Percentiles rank a stretch among this genome's conserved stretches.
Evolutionary conservation across 1,140 invertebrate genomes (phyloP).

Genomic region (Elysia chlorotica): DNA sequence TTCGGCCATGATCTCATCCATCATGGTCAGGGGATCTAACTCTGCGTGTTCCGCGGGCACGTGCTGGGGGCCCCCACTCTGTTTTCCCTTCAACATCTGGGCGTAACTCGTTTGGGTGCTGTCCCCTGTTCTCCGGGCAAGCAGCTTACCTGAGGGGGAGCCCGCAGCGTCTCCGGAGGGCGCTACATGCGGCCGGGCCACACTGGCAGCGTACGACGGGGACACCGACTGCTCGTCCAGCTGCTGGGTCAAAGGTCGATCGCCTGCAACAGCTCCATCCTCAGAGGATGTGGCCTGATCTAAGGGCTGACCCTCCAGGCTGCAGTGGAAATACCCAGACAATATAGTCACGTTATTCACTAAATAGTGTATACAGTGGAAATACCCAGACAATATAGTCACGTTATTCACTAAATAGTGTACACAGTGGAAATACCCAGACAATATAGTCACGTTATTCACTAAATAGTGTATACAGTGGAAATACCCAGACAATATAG

Average conservation of each 20-base stretch:
- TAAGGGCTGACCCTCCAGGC: conserved; percentile 48
- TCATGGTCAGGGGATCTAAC: conserved; percentile 30
- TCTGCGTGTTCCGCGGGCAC: conserved; percentile 36
- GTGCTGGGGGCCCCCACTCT: conserved; percentile 27
- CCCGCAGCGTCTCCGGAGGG: conserved; percentile 17
- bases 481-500: too few relatives aligned
- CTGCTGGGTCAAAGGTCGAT: conserved; percentile 25
- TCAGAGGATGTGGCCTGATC: conserved; percentile 27
- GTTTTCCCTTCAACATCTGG: conserved; percentile 42
- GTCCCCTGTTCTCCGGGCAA: conserved; percentile 17
- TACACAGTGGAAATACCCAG: too few relatives aligned
- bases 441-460: too few relatives aligned
- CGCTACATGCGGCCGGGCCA: conserved; percentile 27
- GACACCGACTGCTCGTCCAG: not conserved
- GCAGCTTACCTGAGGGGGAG: conserved; percentile 47
- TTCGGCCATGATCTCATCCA: conserved; percentile 36
- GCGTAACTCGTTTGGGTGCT: conserved; percentile 42
- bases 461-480: too few relatives aligned
- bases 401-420: too few relatives aligned
- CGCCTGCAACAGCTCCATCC: conserved; percentile 32
- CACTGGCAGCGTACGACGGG: conserved; percentile 27
- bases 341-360: too few relatives aligned
- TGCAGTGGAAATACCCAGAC: conserved; percentile 33
- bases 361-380: too few relatives aligned
- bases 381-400: too few relatives aligned